Evolutionary conservation across 2,888 invertebrate genomes (phyloP), one percentile per base, ranked within the genome.

Genomic region (Agonum fuliginosum): DNA sequence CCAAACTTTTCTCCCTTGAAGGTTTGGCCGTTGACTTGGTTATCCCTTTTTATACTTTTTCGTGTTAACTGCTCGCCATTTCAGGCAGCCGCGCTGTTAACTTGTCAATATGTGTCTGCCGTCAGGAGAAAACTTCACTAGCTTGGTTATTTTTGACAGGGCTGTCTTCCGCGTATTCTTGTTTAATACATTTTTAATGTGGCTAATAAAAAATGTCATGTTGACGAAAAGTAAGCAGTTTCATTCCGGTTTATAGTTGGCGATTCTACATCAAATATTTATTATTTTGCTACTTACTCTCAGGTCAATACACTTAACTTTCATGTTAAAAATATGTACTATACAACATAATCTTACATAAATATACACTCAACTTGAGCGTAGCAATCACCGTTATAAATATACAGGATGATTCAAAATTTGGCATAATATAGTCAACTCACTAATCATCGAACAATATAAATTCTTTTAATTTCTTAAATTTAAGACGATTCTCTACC

Each of bases 91-190:
- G 17, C 48, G 46, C 71, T 71, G 71, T 48, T 71, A 71, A 71
- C 27, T 71, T 71, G 71, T 71, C 71, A 71, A 71, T 71, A 71
- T 71, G 48, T 71, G 71, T 30, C 71, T 17, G 51, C 71, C 48
- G 30, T 48, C 48, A 14, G 24, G 48, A 24, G 30, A 17, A 62
- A 54, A n/a, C 37, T 37, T 37, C 37, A n/a, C 37, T 3, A n/a
- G 22, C 54, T 54, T 54, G 24, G 24, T 34, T 62, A 30, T 34
- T 17, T 62, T 62, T 62, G 62, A 62, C 34, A 34, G 62, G 62
- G 34, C 34, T 37, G 20, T 62, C 20, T 34, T 2, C 17, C 30
- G 12, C 17, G 17, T 62, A 5, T 34, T 62, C 58, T 62, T 34
- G 4, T 62, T 62, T 34, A 17, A 34, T 62, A 30, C 14, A 62